Evolutionary conservation across 2,113 vertebrate genomes (phyloP).

Genomic region (Prietella phreatophila): DNA sequence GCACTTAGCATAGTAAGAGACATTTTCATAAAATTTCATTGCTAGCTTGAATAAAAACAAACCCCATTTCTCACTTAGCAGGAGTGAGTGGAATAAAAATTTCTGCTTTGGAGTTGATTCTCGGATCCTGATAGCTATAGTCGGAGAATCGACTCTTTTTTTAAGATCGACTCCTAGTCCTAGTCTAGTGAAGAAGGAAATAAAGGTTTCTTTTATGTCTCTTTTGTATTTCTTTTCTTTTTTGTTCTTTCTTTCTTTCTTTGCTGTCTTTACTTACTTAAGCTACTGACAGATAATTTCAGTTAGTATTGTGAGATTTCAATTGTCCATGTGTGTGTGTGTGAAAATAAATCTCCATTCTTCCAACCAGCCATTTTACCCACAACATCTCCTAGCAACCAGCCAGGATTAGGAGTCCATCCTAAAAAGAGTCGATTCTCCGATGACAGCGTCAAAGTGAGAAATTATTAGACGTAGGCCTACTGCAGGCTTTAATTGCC

Average conservation of each 20-base stretch:
- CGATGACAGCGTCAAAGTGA: not conserved
- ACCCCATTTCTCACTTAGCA: not conserved
- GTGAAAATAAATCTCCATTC: not conserved
- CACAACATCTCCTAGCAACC: not conserved
- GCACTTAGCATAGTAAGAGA: not conserved
- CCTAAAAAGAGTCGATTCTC: not conserved
- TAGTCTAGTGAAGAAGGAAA: not conserved
- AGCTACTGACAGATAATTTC: not conserved
- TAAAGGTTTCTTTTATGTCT: not conserved
- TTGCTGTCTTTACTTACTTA: not conserved
- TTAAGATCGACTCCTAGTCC: not conserved
- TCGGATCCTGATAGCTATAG: not conserved
- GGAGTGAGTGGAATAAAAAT: not conserved
- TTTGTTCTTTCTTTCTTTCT: too few species aligned
- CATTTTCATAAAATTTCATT: not conserved
- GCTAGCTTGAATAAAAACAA: not conserved
- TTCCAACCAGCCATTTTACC: not conserved
- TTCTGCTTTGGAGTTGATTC: not conserved
- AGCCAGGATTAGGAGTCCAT: not conserved
- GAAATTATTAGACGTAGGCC: not conserved
- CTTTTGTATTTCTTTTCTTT: not conserved
- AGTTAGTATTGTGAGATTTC: not conserved
- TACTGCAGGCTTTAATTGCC: not conserved
- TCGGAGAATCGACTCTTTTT: not conserved
- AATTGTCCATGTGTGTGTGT: not conserved